A percentile compares a stretch with the other conserved stretches of the same genome.
phyloP scores from a whole-genome alignment of 2,113 vertebrate genomes.

The Centrocercus urophasianus region DNA sequence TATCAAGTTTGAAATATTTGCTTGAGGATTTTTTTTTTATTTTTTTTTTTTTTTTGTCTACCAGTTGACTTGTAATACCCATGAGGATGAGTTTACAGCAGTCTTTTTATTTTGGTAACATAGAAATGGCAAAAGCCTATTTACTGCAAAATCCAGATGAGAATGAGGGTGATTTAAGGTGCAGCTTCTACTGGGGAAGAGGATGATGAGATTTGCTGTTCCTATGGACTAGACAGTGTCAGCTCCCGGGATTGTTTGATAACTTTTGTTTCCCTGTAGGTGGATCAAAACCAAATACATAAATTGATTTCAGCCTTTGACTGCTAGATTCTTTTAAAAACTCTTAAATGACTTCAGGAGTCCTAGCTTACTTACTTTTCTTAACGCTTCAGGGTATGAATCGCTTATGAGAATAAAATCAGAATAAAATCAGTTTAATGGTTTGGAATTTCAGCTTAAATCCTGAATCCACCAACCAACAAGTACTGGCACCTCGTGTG shows the following conservation, averaged over 20 bases:
- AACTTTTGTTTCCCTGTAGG: background rate
- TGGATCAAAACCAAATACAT: background rate
- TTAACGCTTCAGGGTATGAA: background rate
- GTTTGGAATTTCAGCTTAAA: background rate
- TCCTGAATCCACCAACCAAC: too few species aligned
- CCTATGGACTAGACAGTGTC: background rate
- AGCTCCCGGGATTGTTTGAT: background rate
- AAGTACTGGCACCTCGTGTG: background rate
- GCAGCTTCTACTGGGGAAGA: background rate
- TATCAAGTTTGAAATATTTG: background rate
- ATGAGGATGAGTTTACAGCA: background rate
- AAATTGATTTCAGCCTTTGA: background rate
- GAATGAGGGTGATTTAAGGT: background rate
- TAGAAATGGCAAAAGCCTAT: background rate
- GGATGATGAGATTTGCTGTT: slow-evolving; percentile 20
- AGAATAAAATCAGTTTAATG: background rate
- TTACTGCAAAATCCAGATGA: background rate
- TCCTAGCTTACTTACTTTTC: background rate
- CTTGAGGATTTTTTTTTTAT: background rate
- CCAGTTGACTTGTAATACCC: background rate
- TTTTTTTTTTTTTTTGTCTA: background rate
- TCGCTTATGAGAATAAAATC: background rate
- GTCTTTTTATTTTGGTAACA: background rate
- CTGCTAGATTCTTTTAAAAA: background rate
- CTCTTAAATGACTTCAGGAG: background rate